phyloP scores from a whole-genome alignment of 2,888 invertebrate species.

The Tenodera sinensis region DNA sequence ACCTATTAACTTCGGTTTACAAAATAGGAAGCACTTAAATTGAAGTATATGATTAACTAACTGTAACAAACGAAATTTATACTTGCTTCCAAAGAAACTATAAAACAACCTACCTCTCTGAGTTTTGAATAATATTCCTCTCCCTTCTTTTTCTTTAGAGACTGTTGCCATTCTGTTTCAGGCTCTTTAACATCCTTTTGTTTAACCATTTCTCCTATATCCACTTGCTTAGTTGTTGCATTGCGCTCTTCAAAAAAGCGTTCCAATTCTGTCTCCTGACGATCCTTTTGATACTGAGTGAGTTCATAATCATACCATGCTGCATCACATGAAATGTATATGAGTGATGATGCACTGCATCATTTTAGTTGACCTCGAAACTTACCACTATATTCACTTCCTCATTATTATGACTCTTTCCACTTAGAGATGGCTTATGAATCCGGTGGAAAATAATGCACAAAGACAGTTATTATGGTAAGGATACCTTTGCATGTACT shows the following conservation, averaged over 20 bases:
- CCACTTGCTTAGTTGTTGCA: slow-evolving; percentile 63
- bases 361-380: neutral
- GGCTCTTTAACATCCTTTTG: slow-evolving; percentile 67
- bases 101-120: slow-evolving; percentile 52
- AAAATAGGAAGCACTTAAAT: no score
- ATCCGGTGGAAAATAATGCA: neutral
- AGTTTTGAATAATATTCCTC: slow-evolving; percentile 81
- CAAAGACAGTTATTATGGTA: neutral
- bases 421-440: neutral
- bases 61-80: no score
- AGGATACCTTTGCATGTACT: neutral
- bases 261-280: slow-evolving; percentile 79
- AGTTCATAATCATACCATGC: slow-evolving; percentile 93
- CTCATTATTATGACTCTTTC: neutral
- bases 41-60: no score
- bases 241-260: slow-evolving; percentile 83
- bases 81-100: no score
- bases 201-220: slow-evolving; percentile 54
- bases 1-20: no score
- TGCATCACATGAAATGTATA: slow-evolving; percentile 42
- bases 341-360: neutral
- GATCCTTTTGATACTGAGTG: slow-evolving; percentile 76
- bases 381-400: neutral
- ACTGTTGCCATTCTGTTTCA: slow-evolving; percentile 82
- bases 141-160: slow-evolving; percentile 71